A percentile compares a stretch with the other conserved stretches of the same genome.
Conservation (phyloP, 2,797 vertebrate genomes). For the Lateolabrax maculatus region DNA sequence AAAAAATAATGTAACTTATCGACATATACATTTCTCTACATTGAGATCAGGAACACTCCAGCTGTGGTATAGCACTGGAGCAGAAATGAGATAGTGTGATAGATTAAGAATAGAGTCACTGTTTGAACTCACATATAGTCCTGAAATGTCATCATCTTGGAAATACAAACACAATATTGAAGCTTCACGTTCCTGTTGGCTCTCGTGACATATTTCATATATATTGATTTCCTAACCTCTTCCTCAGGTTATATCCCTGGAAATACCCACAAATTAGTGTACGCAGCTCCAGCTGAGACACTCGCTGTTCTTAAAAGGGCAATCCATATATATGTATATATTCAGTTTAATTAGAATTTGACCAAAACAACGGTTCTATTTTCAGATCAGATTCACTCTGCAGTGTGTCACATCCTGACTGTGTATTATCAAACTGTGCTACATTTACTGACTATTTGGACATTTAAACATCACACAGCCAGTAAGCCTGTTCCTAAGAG, state of each 20-base stretch:
- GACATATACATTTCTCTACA: not conserved
- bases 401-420: too few relatives aligned
- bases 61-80: not conserved
- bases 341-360: not conserved
- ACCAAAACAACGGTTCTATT: not conserved
- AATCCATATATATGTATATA: not conserved
- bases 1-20: not conserved
- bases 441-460: not conserved
- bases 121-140: slow-evolving; percentile 6
- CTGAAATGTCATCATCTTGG: slow-evolving; percentile 45
- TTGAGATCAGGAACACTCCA: not conserved
- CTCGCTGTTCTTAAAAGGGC: slow-evolving; percentile 1
- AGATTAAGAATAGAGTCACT: not conserved
- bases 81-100: not conserved
- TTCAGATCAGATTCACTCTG: not conserved
- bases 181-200: slow-evolving; percentile 9
- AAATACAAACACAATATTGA: slow-evolving; percentile 40
- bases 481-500: not conserved
- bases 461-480: not conserved
- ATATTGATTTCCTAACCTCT: slow-evolving; percentile 49
- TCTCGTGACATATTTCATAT: slow-evolving; percentile 35
- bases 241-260: slow-evolving; percentile 15
- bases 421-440: not conserved
- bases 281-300: not conserved
- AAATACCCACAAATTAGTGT: slow-evolving; percentile 26